Evolutionary conservation across 2,888 invertebrate genomes (phyloP).

Genomic region (Miltochrista miniata): DNA sequence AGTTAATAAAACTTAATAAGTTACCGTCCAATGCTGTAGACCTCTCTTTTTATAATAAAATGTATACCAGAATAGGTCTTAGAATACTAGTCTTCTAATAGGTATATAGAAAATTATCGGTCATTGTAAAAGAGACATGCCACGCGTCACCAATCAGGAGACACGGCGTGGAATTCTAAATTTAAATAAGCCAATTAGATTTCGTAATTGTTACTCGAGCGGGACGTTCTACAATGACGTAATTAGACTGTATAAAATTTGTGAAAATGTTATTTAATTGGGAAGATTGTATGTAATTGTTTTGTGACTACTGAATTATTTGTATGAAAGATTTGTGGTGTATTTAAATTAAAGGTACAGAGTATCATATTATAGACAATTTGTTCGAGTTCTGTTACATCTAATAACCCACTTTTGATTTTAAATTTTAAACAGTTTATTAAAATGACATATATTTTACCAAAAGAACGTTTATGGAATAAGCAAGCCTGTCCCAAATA

Average conservation of each 20-base stretch:
- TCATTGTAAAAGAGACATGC: conserved; percentile 33
- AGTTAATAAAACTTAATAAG: conserved; percentile 32
- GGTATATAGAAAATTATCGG: conserved; percentile 27
- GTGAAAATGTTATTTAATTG: conserved; percentile 30
- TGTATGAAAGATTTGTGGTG: not conserved
- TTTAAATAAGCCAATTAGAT: conserved; percentile 58
- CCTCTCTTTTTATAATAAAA: not conserved
- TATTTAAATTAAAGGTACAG: not conserved
- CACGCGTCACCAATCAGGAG: conserved; percentile 55
- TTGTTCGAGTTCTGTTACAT: not conserved
- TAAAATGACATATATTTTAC: no score
- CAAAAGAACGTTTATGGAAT: no score
- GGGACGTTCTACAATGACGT: conserved; percentile 19
- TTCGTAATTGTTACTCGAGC: conserved; percentile 42
- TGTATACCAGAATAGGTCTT: not conserved
- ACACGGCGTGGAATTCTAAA: conserved; percentile 47
- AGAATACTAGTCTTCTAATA: conserved; percentile 9
- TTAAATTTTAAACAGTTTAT: no score
- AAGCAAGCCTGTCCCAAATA: no score
- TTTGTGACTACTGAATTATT: conserved; percentile 16
- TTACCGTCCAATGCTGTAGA: not conserved
- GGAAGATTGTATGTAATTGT: conserved; percentile 30
- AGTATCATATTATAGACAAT: not conserved
- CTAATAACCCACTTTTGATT: not conserved
- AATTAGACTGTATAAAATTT: conserved; percentile 22